These are phyloP conservation scores for Pantherophis alleghaniensis DNA, from an alignment of 2,797 vertebrate genomes.

Conservation along the genomic window DNA sequence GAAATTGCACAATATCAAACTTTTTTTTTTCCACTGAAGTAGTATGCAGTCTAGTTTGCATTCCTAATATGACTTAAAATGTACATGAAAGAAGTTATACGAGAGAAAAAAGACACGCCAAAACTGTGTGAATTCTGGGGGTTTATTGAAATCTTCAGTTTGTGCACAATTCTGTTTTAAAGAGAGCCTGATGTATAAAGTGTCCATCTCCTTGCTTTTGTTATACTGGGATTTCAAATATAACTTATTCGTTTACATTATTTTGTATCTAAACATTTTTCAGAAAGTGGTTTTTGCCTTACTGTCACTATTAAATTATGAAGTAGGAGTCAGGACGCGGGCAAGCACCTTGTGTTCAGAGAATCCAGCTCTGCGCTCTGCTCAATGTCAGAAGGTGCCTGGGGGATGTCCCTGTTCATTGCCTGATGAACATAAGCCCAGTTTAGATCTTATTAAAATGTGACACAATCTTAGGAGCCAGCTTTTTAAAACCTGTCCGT, in stretches of 20 bases:
- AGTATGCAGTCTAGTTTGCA: constrained; percentile 69
- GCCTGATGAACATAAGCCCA: constrained; percentile 39
- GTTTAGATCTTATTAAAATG: constrained; percentile 62
- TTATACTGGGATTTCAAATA: constrained; percentile 51
- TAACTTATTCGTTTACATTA: constrained; percentile 70
- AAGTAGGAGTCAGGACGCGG: constrained; percentile 53
- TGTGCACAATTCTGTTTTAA: constrained; percentile 64
- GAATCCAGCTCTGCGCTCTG: constrained; percentile 49
- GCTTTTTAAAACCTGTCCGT: constrained; percentile 53
- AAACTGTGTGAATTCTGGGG: constrained; percentile 66
- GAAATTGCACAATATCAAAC: constrained; percentile 84
- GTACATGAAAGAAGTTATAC: constrained; percentile 69
- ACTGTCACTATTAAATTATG: constrained; percentile 62
- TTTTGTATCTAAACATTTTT: constrained; percentile 65
- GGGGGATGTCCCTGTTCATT: constrained; percentile 64
- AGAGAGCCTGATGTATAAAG: constrained; percentile 56
- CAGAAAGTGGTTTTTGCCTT: constrained; percentile 70
- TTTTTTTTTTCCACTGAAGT: constrained; percentile 66
- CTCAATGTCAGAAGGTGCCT: constrained; percentile 70
- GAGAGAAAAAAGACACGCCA: constrained; percentile 52
- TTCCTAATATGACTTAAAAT: constrained; percentile 69
- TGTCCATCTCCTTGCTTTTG: constrained; percentile 50
- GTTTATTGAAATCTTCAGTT: constrained; percentile 62
- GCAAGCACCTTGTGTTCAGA: constrained; percentile 55
- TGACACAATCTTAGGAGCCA: constrained; percentile 61